A percentile compares a stretch with the other conserved stretches of the same genome.
Evolutionary conservation across 2,888 invertebrate genomes (phyloP).

Genomic region (Eupsilia transversa): DNA sequence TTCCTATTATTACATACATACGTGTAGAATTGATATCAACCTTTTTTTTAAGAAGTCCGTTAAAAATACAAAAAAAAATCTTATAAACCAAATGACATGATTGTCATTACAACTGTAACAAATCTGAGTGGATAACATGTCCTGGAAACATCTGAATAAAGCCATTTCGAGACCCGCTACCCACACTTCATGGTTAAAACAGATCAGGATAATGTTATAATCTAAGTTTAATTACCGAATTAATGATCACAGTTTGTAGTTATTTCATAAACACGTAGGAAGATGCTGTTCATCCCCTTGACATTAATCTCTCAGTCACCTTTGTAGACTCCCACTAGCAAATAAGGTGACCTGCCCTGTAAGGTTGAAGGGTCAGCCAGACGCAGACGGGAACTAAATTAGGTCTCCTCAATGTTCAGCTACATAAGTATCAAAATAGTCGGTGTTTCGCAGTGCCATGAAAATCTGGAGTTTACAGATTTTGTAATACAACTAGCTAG

Average conservation of each 20-base stretch:
- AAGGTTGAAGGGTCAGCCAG: not conserved
- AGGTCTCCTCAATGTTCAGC: not conserved
- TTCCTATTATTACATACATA: too few species aligned
- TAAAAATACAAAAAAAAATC: too few species aligned
- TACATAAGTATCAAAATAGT: conserved; percentile 15
- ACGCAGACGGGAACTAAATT: not conserved
- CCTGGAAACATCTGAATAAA: not conserved
- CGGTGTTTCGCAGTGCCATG: not conserved
- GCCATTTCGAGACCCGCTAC: not conserved
- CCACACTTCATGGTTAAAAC: not conserved
- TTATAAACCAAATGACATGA: too few species aligned
- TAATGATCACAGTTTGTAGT: not conserved
- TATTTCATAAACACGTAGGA: not conserved
- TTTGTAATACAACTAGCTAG: not conserved
- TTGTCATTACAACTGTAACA: too few species aligned
- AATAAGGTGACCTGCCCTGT: conserved; percentile 1
- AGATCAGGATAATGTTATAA: not conserved
- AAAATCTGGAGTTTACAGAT: not conserved
- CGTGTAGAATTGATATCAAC: too few species aligned
- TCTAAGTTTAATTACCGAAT: not conserved
- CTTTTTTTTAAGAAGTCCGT: too few species aligned
- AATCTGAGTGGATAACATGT: too few species aligned
- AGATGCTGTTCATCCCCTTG: not conserved
- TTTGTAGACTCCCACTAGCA: conserved; percentile 3
- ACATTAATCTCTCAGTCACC: not conserved